Evolutionary conservation across 2,888 invertebrate species (phyloP).

Genomic region (Agonum fuliginosum): DNA sequence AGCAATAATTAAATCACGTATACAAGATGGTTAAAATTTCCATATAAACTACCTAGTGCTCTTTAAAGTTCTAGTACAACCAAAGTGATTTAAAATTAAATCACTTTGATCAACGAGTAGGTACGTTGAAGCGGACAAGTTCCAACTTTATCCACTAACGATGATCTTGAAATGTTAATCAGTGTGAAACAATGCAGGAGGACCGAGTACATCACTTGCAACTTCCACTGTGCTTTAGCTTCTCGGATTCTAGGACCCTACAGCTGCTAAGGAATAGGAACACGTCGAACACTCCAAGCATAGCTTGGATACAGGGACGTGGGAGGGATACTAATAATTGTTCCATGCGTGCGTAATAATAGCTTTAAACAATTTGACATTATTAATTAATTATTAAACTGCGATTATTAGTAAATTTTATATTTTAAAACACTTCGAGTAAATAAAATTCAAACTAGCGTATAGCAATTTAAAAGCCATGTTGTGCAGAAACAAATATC

Average conservation of each 20-base stretch:
- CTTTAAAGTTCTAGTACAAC: background rate
- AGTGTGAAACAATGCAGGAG: constrained; percentile 38
- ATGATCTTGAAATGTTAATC: constrained; percentile 54
- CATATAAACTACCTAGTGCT: background rate
- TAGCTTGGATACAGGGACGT: background rate
- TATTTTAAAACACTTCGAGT: background rate
- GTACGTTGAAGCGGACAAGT: constrained; percentile 12
- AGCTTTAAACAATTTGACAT: background rate
- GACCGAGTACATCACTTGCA: background rate
- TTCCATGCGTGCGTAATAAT: background rate
- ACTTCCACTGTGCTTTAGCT: background rate
- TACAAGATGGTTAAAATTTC: background rate
- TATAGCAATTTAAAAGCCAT: no score
- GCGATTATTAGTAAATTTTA: background rate
- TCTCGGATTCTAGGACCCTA: background rate
- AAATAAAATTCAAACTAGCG: no score
- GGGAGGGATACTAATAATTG: background rate
- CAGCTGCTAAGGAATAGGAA: background rate
- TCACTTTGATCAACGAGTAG: constrained; percentile 30
- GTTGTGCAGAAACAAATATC: no score
- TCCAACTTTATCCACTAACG: constrained; percentile 29
- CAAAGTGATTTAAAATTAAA: constrained; percentile 11
- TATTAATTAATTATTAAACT: constrained; percentile 4
- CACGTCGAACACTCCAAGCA: background rate
- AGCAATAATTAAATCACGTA: background rate